Evolutionary conservation across 2,888 invertebrate species (phyloP).

Genomic region (Rotaria socialis): DNA sequence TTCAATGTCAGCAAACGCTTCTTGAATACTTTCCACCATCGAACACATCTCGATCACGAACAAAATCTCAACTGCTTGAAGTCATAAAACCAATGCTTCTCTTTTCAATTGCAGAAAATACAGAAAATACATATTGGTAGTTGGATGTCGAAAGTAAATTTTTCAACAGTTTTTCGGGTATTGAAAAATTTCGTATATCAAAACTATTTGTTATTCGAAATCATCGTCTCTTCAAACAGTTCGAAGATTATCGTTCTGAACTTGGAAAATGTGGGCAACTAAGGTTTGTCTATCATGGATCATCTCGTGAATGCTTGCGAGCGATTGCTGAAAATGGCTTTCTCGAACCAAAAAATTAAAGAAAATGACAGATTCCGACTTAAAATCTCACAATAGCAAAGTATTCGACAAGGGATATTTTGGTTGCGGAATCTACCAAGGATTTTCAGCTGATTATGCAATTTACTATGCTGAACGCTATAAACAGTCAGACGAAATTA

Average conservation of each 20-base stretch:
- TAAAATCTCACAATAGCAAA: background rate
- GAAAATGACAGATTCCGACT: background rate
- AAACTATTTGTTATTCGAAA: background rate
- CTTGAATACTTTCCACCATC: background rate
- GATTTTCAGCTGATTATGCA: background rate
- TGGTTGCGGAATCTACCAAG: background rate
- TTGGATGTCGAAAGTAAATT: constrained; percentile 12
- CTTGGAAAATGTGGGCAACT: background rate
- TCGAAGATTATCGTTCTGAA: background rate
- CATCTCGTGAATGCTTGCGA: background rate
- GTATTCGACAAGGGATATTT: background rate
- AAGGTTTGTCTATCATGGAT: background rate
- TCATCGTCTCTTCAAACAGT: background rate
- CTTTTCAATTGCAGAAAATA: background rate
- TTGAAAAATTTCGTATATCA: background rate
- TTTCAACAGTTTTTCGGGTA: background rate
- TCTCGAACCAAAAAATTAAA: background rate
- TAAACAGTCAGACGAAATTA: background rate
- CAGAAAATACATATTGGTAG: background rate
- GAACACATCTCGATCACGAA: background rate
- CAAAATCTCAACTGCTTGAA: background rate
- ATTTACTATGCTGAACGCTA: background rate
- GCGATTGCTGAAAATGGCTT: background rate
- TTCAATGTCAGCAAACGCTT: background rate
- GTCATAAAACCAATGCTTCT: background rate